Percentiles rank a stretch among this genome's conserved stretches.
Conservation (phyloP, 2,113 vertebrate genomes). For the Myotis lucifugus region DNA sequence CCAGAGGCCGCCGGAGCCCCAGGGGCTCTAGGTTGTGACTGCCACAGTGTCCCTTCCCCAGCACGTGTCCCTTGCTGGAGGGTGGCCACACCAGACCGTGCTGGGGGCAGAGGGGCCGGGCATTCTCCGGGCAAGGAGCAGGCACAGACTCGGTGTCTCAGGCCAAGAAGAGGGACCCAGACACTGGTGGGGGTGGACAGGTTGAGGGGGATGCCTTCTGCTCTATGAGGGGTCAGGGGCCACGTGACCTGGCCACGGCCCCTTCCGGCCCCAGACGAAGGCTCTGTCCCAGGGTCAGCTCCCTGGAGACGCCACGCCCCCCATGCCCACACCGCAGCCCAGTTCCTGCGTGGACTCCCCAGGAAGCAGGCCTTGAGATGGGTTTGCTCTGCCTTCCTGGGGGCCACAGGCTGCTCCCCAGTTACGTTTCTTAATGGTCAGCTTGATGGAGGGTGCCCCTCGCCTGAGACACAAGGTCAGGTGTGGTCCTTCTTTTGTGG, state of each 20-base stretch:
- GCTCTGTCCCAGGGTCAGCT: neutral
- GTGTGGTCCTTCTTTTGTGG: neutral
- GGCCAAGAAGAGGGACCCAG: neutral
- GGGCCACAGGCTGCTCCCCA: neutral
- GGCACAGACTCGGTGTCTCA: neutral
- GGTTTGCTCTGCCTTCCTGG: neutral
- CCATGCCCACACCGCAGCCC: neutral
- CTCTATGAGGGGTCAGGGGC: neutral
- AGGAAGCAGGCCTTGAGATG: neutral
- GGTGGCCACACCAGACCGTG: accelerated
- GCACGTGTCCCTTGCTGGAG: neutral
- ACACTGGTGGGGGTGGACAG: neutral
- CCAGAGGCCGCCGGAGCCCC: accelerated
- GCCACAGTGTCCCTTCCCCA: accelerated
- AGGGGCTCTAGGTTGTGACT: accelerated
- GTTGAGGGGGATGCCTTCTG: neutral
- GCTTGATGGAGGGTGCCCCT: neutral
- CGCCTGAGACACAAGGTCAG: neutral
- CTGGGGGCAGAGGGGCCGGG: neutral
- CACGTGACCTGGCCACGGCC: neutral
- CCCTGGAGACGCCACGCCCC: neutral
- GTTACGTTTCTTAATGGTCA: too few relatives aligned
- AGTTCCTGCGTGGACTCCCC: neutral
- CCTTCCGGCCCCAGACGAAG: neutral
- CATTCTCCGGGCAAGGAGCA: neutral